Evolutionary conservation across 2,888 invertebrate species (phyloP).

Genomic region (Agrotis ipsilon): DNA sequence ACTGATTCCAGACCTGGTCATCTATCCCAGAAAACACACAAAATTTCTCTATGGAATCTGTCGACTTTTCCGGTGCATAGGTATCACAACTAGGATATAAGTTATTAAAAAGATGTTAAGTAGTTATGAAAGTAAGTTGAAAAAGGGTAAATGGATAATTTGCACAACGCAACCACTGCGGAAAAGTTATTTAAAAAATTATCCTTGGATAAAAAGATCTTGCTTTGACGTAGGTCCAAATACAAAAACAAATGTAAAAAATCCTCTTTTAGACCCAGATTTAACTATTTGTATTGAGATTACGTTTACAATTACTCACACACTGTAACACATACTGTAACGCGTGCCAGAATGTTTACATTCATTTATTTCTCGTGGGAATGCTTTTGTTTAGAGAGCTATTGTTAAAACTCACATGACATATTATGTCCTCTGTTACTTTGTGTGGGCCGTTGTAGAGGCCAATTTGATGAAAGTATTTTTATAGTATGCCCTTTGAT

Average conservation of each 20-base stretch:
- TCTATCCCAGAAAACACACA: no score
- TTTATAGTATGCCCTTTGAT: constrained; percentile 5
- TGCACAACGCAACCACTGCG: no score
- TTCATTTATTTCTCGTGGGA: constrained; percentile 43
- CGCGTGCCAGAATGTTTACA: constrained; percentile 30
- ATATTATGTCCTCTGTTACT: constrained; percentile 26
- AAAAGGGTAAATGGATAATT: no score
- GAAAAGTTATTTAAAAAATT: no score
- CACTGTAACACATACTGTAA: constrained; percentile 24
- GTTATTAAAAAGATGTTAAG: no score
- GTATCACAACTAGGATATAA: no score
- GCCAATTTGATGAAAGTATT: constrained; percentile 18
- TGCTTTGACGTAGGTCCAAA: background rate
- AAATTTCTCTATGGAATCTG: no score
- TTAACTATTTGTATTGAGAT: constrained; percentile 36
- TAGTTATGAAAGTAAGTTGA: no score
- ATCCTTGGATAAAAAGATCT: no score
- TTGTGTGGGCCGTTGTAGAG: background rate
- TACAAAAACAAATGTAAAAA: constrained; percentile 11
- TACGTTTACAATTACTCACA: constrained; percentile 24
- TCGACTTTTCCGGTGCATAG: no score
- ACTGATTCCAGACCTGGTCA: no score
- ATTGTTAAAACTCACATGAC: constrained; percentile 40
- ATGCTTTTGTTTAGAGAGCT: constrained; percentile 34
- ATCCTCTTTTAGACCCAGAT: constrained; percentile 10